A percentile compares a stretch with the other conserved stretches of the same genome.
Evolutionary conservation across 64 coral and sea anemone species (phyloP).

Genomic region (Dendrophyllia cribrosa): DNA sequence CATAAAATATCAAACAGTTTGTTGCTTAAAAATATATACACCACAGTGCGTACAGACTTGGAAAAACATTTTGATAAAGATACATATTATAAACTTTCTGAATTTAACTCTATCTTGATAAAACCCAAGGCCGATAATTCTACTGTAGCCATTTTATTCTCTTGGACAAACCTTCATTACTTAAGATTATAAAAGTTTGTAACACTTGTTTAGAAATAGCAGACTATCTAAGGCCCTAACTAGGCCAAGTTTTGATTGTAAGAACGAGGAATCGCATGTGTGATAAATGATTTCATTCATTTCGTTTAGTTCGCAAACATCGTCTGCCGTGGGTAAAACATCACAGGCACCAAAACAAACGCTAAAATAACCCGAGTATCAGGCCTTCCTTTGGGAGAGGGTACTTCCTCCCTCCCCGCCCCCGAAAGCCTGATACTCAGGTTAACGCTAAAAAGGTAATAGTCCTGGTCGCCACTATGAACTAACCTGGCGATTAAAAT

Average conservation of each 20-base stretch:
- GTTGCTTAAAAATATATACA: slow-evolving; percentile 64
- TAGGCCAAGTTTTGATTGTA: background rate
- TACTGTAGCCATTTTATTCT: background rate
- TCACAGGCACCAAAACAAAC: background rate
- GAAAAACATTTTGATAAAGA: slow-evolving; percentile 37
- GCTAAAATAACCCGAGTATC: too few relatives aligned
- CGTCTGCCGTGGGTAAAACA: background rate
- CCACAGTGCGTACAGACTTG: slow-evolving; percentile 19
- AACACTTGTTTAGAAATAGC: slow-evolving; percentile 14
- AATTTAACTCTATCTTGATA: slow-evolving; percentile 16
- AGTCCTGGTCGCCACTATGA: background rate
- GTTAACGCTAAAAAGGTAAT: background rate
- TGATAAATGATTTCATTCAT: background rate
- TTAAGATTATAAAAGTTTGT: slow-evolving; percentile 11
- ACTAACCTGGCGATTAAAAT: background rate
- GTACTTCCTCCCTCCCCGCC: too few relatives aligned
- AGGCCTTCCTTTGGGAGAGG: too few relatives aligned
- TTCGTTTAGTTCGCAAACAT: background rate
- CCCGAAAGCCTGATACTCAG: too few relatives aligned
- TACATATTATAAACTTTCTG: slow-evolving; percentile 25
- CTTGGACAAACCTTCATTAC: slow-evolving; percentile 2
- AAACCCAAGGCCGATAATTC: slow-evolving; percentile 24
- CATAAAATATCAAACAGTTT: slow-evolving; percentile 59
- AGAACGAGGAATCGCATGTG: slow-evolving; percentile 13
- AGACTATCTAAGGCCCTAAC: background rate